These are phyloP conservation scores for Acleris literana DNA, from an alignment of 2,888 invertebrate genomes.

Conservation along the genomic window DNA sequence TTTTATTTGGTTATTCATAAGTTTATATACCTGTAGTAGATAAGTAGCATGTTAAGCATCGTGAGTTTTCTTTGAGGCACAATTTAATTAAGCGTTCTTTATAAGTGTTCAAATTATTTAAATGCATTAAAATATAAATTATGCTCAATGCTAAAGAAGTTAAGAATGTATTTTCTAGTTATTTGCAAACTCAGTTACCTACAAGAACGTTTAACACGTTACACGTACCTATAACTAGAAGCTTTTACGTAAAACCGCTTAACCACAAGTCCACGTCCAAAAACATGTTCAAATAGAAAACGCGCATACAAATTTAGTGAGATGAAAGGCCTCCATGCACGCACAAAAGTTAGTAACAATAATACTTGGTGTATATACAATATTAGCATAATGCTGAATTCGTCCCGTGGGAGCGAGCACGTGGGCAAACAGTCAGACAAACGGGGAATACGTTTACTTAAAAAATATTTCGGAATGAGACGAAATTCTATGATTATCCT, in stretches of 20 bases:
- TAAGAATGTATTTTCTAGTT: too few relatives aligned
- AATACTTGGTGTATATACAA: constrained; percentile 60
- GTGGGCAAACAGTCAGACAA: constrained; percentile 67
- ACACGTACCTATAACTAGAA: neutral
- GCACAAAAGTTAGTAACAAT: constrained; percentile 49
- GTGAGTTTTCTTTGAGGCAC: too few relatives aligned
- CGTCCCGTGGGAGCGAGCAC: constrained; percentile 68
- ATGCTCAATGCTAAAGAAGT: too few relatives aligned
- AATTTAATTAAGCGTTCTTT: too few relatives aligned
- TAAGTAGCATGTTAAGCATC: too few relatives aligned
- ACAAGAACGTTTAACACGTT: too few relatives aligned
- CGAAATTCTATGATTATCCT: too few relatives aligned
- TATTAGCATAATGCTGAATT: constrained; percentile 78
- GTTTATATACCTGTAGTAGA: too few relatives aligned
- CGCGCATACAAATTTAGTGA: constrained; percentile 7
- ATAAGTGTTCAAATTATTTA: too few relatives aligned
- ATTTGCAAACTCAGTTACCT: too few relatives aligned
- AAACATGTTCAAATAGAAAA: constrained; percentile 4
- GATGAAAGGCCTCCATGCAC: constrained; percentile 25
- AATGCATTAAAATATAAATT: too few relatives aligned
- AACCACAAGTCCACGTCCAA: neutral
- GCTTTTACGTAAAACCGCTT: neutral
- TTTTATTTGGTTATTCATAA: too few relatives aligned
- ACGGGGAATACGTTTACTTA: constrained; percentile 30
- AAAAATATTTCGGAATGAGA: constrained; percentile 17